Base-by-base conservation (phyloP, 1,140 invertebrate genomes). In the Linepithema humile region DNA sequence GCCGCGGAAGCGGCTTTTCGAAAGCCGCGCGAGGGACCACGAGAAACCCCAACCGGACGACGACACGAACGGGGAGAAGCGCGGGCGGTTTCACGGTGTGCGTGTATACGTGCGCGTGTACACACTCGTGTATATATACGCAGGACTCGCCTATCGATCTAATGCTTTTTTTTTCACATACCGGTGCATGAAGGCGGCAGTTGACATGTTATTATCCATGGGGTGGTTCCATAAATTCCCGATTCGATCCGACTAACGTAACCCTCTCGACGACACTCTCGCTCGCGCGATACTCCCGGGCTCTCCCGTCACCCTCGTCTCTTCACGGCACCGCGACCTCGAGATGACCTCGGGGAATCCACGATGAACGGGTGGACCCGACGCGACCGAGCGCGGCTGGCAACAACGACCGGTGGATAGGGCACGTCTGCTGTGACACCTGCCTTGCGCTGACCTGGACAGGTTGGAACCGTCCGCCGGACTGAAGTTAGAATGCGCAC, bases 171-270 rank as follows among this genome's bases (percentile, higher is more conserved):
- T 69, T 70, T 75, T 88, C 84, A 59, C 87, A 82, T 91, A 93
- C 91, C 91, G 91, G 88, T 94, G 93, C 90, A 93, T 91, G 88
- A 92, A 94, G 91, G 93, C 93, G 90, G 93, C 92, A 87, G 93
- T 92, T 88, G 93, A 94, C 93, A 94, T 94, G 91, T 93, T 94
- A 93, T 90, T 94, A 94, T 94, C 93, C 93, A 94, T 94, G 89
- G 92, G 93, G 91, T 92, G 91, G 90, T 94, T 91, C 93, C 93
- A 94, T 94, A 91, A 90, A 92, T 92, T n/a, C 74, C 89, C 75
- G 88, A 82, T 86, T 85, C 88, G 88, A 82, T 82, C 83, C 69
- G 83, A 67, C 77, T 69, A 82, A 67, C 83, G 62, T 65, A 65
- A 73, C 50, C 64, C 73, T 72, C 69, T 85, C 64, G 74, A 75